A percentile compares a stretch with the other conserved stretches of the same genome.
phyloP scores from a whole-genome alignment of 2,113 vertebrate species.

The Daubentonia madagascariensis region DNA sequence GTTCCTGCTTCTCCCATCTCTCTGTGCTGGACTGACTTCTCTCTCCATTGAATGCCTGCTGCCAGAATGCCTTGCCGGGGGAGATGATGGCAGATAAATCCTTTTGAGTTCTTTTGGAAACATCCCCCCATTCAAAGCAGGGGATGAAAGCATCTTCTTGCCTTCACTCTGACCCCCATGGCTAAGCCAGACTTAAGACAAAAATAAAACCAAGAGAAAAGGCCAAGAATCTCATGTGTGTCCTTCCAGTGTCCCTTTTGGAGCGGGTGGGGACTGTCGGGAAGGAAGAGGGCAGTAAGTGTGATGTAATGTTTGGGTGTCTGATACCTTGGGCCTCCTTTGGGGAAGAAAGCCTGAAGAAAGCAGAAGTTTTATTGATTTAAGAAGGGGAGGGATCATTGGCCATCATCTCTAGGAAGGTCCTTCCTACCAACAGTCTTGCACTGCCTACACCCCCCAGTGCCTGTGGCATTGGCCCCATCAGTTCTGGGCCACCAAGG shows the following conservation, averaged over 20 bases:
- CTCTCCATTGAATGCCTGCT: background rate
- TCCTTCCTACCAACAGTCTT: background rate
- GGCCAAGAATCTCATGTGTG: background rate
- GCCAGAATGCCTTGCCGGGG: background rate
- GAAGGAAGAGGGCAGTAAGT: background rate
- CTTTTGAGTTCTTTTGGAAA: slow-evolving; percentile 28
- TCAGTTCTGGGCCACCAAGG: background rate
- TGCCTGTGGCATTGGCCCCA: fast-evolving
- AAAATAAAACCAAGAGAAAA: slow-evolving; percentile 43
- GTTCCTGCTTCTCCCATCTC: background rate
- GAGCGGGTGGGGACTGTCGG: background rate
- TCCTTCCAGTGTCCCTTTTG: background rate
- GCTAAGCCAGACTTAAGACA: background rate
- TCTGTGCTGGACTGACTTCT: background rate
- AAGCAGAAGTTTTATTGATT: background rate
- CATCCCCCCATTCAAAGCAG: background rate
- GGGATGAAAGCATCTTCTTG: background rate
- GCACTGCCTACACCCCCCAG: fast-evolving
- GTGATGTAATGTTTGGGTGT: background rate
- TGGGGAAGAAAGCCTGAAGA: background rate
- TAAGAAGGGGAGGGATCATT: background rate
- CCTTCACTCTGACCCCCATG: background rate
- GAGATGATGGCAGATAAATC: background rate
- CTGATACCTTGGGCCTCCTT: background rate
- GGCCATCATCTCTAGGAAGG: background rate